phyloP scores from a whole-genome alignment of 2,113 vertebrate species.

The Platysteira castanea region DNA sequence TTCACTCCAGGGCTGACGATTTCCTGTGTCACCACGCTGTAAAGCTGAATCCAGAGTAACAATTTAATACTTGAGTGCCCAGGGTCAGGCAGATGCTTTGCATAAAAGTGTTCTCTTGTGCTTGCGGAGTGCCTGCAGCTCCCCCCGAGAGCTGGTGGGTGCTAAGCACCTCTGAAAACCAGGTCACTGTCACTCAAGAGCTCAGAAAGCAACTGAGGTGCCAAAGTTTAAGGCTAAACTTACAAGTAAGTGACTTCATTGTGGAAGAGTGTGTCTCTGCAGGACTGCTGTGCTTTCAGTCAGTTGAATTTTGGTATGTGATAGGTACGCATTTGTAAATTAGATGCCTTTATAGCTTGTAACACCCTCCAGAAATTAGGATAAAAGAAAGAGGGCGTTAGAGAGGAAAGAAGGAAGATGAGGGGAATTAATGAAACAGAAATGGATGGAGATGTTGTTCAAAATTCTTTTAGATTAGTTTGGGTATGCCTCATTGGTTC shows the following conservation, averaged over 20 bases:
- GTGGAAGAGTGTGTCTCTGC: not conserved
- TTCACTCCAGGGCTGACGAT: not conserved
- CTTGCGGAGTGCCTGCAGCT: not conserved
- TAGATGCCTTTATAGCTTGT: not conserved
- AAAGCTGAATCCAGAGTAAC: slow-evolving; percentile 8
- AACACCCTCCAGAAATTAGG: not conserved
- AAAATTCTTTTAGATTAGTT: not conserved
- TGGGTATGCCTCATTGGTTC: not conserved
- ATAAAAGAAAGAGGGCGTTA: not conserved
- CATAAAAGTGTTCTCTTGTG: slow-evolving; percentile 44
- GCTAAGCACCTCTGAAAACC: slow-evolving; percentile 14
- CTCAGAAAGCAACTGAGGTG: not conserved
- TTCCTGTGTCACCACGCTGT: not conserved
- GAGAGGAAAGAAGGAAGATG: not conserved
- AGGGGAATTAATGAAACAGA: not conserved
- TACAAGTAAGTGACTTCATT: not conserved
- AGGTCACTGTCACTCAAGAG: not conserved
- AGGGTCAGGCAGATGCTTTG: not conserved
- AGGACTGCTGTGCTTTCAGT: not conserved
- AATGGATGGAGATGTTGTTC: not conserved
- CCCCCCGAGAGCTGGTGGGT: not conserved
- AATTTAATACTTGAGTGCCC: slow-evolving; percentile 52
- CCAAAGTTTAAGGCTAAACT: not conserved
- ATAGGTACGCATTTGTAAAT: not conserved
- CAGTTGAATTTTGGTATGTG: not conserved